Base-by-base conservation (phyloP, 1,140 invertebrate species). In the Diorhabda carinulata region DNA sequence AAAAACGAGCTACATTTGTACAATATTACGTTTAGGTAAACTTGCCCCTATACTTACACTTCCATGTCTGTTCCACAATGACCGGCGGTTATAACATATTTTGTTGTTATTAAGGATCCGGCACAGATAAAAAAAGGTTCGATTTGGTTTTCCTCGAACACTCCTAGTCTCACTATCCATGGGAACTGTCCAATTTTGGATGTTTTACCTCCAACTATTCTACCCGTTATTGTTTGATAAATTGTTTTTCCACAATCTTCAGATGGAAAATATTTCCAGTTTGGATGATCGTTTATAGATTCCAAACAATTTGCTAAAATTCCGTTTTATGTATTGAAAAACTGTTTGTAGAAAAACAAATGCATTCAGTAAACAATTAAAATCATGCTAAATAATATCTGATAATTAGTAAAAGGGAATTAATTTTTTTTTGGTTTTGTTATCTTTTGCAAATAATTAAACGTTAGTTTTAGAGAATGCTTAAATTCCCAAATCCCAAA, bases 11-110 rank as follows among this genome's bases (percentile, higher is more conserved):
- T 0, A 25, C 0, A 25, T 25, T 25, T 25, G 25, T 25, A 25
- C 25, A 25, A 25, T 25, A 25, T 25, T 25, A 25, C 25, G 25
- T 25, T 25, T 25, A 25, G 25, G 25, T 25, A 25, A 25, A 25
- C 25, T 25, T 25, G 25, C 25, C 25, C 25, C 25, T 25, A 25
- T 25, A 25, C 25, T 25, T 25, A 25, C 25, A 25, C 25, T 25
- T 25, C 1, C 25, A 25, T 25, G 25, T 25, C 25, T 25, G 25
- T 25, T 25, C 25, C 25, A 4, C 90, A 91, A 78, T 92, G 91
- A 1, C 87, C 88, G 3, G 91, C 84, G 56, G 90, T 91, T 3
- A 91, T 57, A 25, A 91, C 82, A 72, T 87, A 87, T 2, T 82
- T 72, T 56, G 84, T 79, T 10, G 83, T 86, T 56, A 92, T 85